These are phyloP conservation scores for Hecatera dysodea DNA, from an alignment of 2,888 invertebrate genomes.

Conservation along the genomic window DNA sequence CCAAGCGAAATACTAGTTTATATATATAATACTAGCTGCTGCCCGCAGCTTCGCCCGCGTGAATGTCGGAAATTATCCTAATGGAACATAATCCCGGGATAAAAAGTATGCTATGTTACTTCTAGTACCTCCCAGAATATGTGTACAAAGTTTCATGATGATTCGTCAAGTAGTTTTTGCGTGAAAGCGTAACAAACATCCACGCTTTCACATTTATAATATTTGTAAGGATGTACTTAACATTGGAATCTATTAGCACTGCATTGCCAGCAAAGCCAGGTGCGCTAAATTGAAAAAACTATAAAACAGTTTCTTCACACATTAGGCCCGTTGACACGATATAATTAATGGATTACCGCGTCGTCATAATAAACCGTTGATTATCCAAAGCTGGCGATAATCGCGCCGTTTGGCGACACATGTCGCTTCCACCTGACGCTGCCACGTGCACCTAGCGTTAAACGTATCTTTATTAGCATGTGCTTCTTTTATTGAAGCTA, in stretches of 20 bases:
- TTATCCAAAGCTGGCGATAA: conserved; percentile 40
- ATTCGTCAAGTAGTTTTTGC: too few relatives aligned
- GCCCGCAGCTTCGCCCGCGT: too few relatives aligned
- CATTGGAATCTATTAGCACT: not conserved
- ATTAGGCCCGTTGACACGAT: conserved; percentile 16
- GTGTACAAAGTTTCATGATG: too few relatives aligned
- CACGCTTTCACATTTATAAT: too few relatives aligned
- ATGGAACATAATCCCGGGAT: too few relatives aligned
- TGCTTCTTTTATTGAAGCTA: conserved; percentile 48
- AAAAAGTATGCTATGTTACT: too few relatives aligned
- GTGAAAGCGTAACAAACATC: too few relatives aligned
- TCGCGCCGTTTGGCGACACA: conserved; percentile 76
- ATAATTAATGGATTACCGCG: conserved; percentile 20
- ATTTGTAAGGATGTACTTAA: too few relatives aligned
- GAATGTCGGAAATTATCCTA: too few relatives aligned
- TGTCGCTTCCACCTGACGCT: conserved; percentile 83
- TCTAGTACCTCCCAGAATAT: too few relatives aligned
- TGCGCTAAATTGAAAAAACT: conserved; percentile 17
- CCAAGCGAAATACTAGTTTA: too few relatives aligned
- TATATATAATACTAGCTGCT: too few relatives aligned
- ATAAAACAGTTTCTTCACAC: conserved; percentile 12
- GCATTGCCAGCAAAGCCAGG: not conserved
- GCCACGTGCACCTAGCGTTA: conserved; percentile 71
- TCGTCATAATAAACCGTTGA: conserved; percentile 18
- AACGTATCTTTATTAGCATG: conserved; percentile 62